Base-by-base conservation (phyloP, 2,113 vertebrate species). In the Semnornis frantzii region DNA sequence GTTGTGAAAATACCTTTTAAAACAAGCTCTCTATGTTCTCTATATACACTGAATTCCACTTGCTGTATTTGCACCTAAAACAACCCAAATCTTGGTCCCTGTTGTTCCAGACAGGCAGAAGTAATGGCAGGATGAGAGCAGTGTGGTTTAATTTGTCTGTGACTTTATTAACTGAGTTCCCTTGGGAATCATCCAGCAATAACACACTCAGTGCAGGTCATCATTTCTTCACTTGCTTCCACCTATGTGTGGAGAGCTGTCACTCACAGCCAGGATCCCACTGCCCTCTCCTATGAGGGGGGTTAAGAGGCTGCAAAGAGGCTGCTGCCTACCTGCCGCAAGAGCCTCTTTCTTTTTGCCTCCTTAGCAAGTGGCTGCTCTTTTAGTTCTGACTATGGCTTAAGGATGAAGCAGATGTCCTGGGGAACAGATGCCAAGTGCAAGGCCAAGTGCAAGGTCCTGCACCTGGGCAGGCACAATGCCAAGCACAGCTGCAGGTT, bases 161-260 rank as follows among this genome's bases (percentile, higher is more conserved):
- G 92, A 94, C 83, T 96, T 96, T 96, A 95, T 96, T 96, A 95
- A 94, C 90, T 89, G 90, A 92, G 93, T 54, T 92, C 94, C 95
- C 81, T 74, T 92, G 96, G 95, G 96, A 96, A 96, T 96, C 74
- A 90, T 93, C 93, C 89, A 93, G 94, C 95, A 96, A 95, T 95
- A 96, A 96, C 86, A 90, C 89, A 66, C 50, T n/a, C 59, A 1
- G 77, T 59, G 62, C 55, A 65, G 86, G 86, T 96, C 90, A 96
- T 94, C 54, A 79, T 88, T 90, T 95, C 92, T 90, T 94, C 92
- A 78, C 94, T 94, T 90, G 62, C 89, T 96, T 82, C 87, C 55
- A 87, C 81, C 11, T 58, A 90, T 93, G 92, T 92, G 86, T 88
- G 86, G 69, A 95, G 72, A 96, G 95, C 90, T 96, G 96, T 95